These are phyloP conservation scores for Salminus brasiliensis DNA, from an alignment of 2,113 vertebrate species.

Conservation along the genomic window DNA sequence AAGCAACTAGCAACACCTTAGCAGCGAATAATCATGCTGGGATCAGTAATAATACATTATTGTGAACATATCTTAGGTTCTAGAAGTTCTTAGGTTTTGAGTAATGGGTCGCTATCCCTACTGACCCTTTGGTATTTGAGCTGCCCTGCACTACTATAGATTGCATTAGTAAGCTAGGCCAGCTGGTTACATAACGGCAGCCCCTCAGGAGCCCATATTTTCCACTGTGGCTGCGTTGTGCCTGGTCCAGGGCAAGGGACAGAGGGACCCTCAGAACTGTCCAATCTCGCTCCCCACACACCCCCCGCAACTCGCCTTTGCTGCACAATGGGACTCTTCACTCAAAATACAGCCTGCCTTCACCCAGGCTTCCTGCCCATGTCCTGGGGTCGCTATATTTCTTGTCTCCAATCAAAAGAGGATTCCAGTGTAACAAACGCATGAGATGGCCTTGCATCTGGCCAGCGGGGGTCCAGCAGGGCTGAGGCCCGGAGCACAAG, in stretches of 20 bases:
- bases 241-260: constrained; percentile 38
- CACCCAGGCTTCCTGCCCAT: constrained; percentile 66
- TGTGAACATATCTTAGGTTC: background rate
- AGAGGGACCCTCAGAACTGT: constrained; percentile 47
- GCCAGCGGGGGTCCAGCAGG: constrained; percentile 14
- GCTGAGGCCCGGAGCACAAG: constrained; percentile 24
- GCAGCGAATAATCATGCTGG: too few relatives aligned
- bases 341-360: constrained; percentile 72
- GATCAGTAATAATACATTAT: too few relatives aligned
- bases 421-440: constrained; percentile 51
- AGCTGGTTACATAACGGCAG: constrained; percentile 51
- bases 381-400: constrained; percentile 60
- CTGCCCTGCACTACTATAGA: constrained; percentile 31
- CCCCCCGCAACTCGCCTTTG: constrained; percentile 53
- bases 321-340: constrained; percentile 70
- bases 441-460: constrained; percentile 43
- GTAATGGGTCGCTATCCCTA: background rate
- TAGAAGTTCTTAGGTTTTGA: background rate
- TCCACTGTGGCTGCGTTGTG: constrained; percentile 52
- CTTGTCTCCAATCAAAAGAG: constrained; percentile 61
- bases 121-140: constrained; percentile 40
- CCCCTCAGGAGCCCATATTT: constrained; percentile 51
- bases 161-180: constrained; percentile 43
- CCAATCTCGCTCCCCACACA: constrained; percentile 47
- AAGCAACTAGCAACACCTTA: too few relatives aligned